Evolutionary conservation across 2,797 vertebrate genomes (phyloP).

Genomic region (Oreortyx pictus): DNA sequence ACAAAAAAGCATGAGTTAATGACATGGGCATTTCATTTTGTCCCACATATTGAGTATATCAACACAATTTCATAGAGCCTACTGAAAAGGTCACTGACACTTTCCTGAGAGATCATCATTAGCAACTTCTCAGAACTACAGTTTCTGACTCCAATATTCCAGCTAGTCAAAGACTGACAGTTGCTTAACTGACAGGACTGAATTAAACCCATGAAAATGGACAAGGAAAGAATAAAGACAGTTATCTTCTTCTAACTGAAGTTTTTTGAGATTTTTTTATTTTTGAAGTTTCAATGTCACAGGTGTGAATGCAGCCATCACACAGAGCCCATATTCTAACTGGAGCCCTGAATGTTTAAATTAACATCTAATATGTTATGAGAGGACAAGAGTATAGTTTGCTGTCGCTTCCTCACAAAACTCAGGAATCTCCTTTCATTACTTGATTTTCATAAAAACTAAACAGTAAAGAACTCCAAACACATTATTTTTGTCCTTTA

Average conservation of each 20-base stretch:
- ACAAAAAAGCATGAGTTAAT: background rate
- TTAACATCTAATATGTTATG: background rate
- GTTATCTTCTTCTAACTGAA: background rate
- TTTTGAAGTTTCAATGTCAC: background rate
- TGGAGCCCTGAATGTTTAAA: background rate
- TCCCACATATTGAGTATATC: background rate
- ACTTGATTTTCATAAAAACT: background rate
- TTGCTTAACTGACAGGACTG: background rate
- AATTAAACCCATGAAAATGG: background rate
- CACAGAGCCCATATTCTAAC: background rate
- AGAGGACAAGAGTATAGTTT: background rate
- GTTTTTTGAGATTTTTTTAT: background rate
- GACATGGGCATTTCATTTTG: background rate
- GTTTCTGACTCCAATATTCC: background rate
- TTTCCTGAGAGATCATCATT: background rate
- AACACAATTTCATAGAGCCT: background rate
- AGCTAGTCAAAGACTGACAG: background rate
- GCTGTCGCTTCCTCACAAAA: background rate
- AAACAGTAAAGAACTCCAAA: background rate
- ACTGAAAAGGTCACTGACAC: conserved; percentile 7
- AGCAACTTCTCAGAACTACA: background rate
- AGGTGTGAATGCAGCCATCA: background rate
- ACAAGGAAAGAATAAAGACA: background rate
- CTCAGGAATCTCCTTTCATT: background rate
- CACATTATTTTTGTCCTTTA: background rate